phyloP scores from a whole-genome alignment of 2,797 vertebrate species.

The Distichodus sexfasciatus region DNA sequence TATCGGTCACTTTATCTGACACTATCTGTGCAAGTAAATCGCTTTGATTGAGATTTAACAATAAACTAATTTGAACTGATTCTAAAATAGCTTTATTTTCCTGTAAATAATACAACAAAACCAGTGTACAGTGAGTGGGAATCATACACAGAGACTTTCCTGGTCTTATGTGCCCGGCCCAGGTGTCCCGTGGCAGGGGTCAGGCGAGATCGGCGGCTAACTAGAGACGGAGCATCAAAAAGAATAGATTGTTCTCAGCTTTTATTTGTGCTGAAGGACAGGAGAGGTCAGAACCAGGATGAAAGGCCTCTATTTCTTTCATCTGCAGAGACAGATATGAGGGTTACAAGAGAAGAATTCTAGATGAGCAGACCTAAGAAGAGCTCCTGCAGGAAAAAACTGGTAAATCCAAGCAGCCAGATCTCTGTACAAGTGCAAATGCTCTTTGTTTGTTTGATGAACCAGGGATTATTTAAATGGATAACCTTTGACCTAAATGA shows the following conservation, averaged over 20 bases:
- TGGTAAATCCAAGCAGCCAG: no score
- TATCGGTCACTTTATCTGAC: no score
- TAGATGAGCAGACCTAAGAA: no score
- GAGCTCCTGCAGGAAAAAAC: no score
- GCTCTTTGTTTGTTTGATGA: no score
- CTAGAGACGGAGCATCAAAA: neutral
- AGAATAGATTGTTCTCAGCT: neutral
- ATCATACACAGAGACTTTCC: neutral
- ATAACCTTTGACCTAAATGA: no score
- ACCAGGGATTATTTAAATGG: no score
- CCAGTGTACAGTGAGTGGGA: neutral
- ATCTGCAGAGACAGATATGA: neutral
- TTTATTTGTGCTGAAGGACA: neutral
- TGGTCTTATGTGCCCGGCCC: neutral
- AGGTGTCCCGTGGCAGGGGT: neutral
- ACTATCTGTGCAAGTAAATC: no score
- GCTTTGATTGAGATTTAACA: neutral
- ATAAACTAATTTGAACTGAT: neutral
- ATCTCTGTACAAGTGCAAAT: no score
- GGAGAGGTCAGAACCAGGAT: neutral
- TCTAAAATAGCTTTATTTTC: no score
- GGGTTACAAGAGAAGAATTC: neutral
- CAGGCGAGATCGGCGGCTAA: neutral
- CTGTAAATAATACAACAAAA: neutral
- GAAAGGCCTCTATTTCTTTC: neutral